Evolutionary conservation across 2,113 vertebrate genomes (phyloP).

Genomic region (Noctilio leporinus): DNA sequence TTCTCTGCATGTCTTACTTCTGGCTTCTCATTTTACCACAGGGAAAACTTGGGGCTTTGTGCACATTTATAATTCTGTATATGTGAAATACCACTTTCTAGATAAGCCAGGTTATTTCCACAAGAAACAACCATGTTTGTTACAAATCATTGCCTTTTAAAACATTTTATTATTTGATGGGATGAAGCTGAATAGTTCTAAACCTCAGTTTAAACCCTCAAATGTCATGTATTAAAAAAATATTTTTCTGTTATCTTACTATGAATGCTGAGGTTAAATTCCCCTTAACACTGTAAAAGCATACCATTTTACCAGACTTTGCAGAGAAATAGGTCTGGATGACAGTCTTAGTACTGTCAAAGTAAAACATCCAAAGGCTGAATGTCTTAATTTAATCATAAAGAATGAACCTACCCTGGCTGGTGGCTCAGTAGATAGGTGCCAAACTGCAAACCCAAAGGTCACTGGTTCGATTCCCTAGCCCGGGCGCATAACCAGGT

Average conservation of each 20-base stretch:
- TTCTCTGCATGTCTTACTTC: background rate
- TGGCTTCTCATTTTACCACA: background rate
- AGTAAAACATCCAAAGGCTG: background rate
- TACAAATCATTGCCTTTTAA: slow-evolving; percentile 35
- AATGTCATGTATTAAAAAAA: background rate
- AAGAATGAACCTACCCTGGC: background rate
- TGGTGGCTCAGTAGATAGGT: too few species aligned
- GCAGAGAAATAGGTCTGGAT: background rate
- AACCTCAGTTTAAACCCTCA: background rate
- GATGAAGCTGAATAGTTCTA: slow-evolving; percentile 2
- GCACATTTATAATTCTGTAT: background rate
- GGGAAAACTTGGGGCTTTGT: background rate
- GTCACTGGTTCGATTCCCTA: too few species aligned
- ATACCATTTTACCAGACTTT: background rate
- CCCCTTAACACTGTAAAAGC: background rate
- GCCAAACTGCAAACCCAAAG: too few species aligned
- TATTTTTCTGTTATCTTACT: background rate
- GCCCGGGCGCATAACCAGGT: too few species aligned
- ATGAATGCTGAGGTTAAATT: background rate
- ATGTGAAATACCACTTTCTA: background rate
- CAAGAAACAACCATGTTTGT: background rate
- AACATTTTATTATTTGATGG: background rate
- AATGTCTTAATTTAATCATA: background rate
- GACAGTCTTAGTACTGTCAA: background rate
- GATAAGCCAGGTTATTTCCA: background rate